These are phyloP conservation scores for Hyla sarda DNA, from an alignment of 2,113 vertebrate species.

Conservation along the genomic window DNA sequence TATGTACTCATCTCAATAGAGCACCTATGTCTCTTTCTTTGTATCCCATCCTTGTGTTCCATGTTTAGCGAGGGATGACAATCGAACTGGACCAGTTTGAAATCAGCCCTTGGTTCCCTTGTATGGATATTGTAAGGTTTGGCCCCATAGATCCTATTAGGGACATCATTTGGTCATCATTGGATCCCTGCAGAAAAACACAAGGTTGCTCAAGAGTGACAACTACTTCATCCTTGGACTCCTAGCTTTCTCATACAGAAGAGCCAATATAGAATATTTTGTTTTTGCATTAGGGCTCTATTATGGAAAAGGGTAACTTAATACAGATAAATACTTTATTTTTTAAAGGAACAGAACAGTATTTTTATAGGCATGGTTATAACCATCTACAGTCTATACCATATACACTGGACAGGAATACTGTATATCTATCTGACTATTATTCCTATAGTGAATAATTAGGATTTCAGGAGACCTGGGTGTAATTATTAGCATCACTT, in stretches of 20 bases:
- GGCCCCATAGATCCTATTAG: neutral
- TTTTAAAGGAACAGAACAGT: constrained; percentile 42
- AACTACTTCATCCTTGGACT: neutral
- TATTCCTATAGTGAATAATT: neutral
- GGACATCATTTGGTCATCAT: neutral
- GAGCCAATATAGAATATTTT: neutral
- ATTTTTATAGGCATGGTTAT: constrained; percentile 54
- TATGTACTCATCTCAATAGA: neutral
- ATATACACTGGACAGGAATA: constrained; percentile 6
- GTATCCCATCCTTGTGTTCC: too few relatives aligned
- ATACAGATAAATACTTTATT: constrained; percentile 27
- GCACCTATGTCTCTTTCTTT: too few relatives aligned
- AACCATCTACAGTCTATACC: neutral
- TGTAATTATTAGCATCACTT: neutral
- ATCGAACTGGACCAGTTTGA: too few relatives aligned
- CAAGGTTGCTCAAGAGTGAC: neutral
- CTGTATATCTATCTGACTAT: constrained; percentile 12
- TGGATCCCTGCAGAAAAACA: neutral
- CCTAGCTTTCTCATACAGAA: neutral
- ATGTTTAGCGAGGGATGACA: too few relatives aligned
- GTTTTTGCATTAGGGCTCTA: neutral
- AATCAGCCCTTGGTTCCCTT: neutral
- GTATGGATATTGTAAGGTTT: neutral
- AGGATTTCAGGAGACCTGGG: neutral
- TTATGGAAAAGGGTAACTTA: neutral